Evolutionary conservation across 2,888 invertebrate species (phyloP), one percentile per base, ranked within the genome.

Genomic region (Diplazon laetatorius): DNA sequence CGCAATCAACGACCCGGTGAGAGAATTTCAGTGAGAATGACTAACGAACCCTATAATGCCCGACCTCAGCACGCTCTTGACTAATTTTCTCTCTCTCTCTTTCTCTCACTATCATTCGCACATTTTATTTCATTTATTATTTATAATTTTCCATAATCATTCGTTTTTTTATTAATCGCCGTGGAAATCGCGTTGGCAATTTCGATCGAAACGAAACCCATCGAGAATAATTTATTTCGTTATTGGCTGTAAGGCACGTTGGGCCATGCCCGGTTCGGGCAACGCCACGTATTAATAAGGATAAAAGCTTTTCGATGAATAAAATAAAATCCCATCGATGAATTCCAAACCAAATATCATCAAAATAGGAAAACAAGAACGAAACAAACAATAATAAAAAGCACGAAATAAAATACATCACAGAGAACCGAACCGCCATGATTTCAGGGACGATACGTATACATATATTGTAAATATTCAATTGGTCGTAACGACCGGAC

Each of bases 231-330:
- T 52, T 52, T 52, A 37, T 39, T 39, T 63, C 35, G 50, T 35
- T 50, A 50, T 14, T 50, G 35, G 37, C 50, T 14, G 9, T 9
- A 20, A 22, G 50, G 39, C 22, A 25, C 39, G 37, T 50, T 42
- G 37, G 22, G 22, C 37, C 5, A 35, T 25, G 10, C 39, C 9
- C 14, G 25, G 16, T 37, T 39, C 52, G 65, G 39, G 22, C 39
- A 66, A 66, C 5, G 22, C 30, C 50, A 22, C 39, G 4, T 52
- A 52, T 66, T 66, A 66, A 66, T 66, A 52, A 52, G 52, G 65
- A 66, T 66, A 52, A 66, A 66, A 66, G 52, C 37, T 50, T 65
- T 65, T 18, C 37, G n/a, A 30, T 30, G 55, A 52, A 52, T 66
- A 25, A 66, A 66, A 66, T 42, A 66, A 66, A 66, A 52, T 37